Percentiles rank a stretch among this genome's conserved stretches.
These are phyloP conservation scores for Trichogramma pretiosum DNA, from an alignment of 1,140 invertebrate species.

Conservation along the genomic window DNA sequence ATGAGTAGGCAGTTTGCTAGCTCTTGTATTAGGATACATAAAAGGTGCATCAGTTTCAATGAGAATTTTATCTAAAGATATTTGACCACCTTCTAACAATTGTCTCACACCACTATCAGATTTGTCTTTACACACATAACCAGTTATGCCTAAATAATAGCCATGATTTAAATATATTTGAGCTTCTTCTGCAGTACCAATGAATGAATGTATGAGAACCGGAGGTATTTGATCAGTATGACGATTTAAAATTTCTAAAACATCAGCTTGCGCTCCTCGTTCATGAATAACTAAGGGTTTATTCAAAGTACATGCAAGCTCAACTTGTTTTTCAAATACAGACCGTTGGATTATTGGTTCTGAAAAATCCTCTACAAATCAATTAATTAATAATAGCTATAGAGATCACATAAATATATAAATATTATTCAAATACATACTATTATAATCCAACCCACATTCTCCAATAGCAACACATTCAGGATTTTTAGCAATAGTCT, in stretches of 20 bases:
- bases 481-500: constrained; percentile 63
- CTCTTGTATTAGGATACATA: constrained; percentile 91
- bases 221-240: constrained; percentile 58
- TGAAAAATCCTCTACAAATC: constrained; percentile 62
- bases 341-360: constrained; percentile 75
- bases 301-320: constrained; percentile 74
- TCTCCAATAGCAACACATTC: constrained; percentile 91
- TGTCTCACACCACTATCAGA: constrained; percentile 80
- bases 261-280: constrained; percentile 77
- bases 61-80: constrained; percentile 75
- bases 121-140: constrained; percentile 90
- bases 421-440: constrained; percentile 41
- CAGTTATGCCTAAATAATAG: constrained; percentile 80
- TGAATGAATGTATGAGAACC: constrained; percentile 87
- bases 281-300: constrained; percentile 91
- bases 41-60: constrained; percentile 92
- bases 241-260: constrained; percentile 54
- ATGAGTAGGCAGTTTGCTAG: constrained; percentile 78
- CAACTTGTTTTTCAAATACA: constrained; percentile 85
- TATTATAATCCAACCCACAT: constrained; percentile 89
- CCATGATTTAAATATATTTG: constrained; percentile 78
- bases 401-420: no score
- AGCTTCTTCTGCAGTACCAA: constrained; percentile 78
- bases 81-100: constrained; percentile 66
- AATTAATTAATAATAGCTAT: neutral